Base-by-base conservation (phyloP, 2,797 vertebrate genomes). In the Kryptopterus vitreolus region DNA sequence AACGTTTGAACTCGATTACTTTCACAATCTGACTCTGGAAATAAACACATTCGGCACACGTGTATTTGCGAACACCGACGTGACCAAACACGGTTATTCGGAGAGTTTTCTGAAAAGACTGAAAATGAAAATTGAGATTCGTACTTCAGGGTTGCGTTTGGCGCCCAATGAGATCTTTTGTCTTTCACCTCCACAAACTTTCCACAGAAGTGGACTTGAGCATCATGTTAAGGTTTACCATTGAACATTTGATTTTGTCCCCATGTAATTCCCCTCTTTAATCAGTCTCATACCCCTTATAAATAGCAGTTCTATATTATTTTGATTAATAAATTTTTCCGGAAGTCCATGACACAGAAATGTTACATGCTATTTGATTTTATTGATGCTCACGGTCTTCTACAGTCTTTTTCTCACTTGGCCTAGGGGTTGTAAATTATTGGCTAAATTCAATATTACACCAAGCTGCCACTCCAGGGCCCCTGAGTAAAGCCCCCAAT, bases 1-100 rank as follows among this genome's bases (percentile, higher is more conserved):
- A 29, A 69, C 43, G 15, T 69, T 50, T 69, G 46, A 69, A 26
- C 66, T n/a, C 29, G 66, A 50, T 69, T 50, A 69, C 43, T 48
- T 69, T 69, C 7, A 68, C 65, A 48, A 16, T 68, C 43, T 26
- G 65, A 48, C 26, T 68, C 22, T 66, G 61, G 7, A 43, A 43
- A 46, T n/a, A 43, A 46, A 66, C n/a, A 68, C 65, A 26, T 68
- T 68, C 18, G 5, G 33, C 33, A 38, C 62, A n/a, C 9, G 2
- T 5, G 22, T n/a, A n/a, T 66, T 43, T n/a, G 22, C 13, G 43
- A 50, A 3, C 1, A 1, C 24, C 16, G 12, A 29, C 2, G 65
- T 48, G 46, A 52, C 3, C 2, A 11, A 26, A 69, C 24, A 68
- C 31, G n/a, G 33, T 12, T 65, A 29, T 38, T 65, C 10, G 22